Percentiles rank a stretch among this genome's conserved stretches.
Evolutionary conservation across 2,113 vertebrate genomes (phyloP).

Genomic region (Grallaria varia): DNA sequence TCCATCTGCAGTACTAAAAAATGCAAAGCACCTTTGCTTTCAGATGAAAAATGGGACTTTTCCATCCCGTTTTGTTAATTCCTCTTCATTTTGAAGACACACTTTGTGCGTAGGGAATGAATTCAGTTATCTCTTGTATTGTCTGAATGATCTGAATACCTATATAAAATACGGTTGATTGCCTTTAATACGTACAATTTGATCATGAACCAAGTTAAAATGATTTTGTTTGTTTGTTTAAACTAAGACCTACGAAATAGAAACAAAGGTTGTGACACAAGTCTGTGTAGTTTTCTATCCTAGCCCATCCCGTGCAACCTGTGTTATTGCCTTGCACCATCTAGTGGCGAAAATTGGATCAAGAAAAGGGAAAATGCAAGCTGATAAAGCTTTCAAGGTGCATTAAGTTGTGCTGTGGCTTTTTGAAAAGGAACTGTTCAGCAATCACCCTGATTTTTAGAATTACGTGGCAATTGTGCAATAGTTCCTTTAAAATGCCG

Average conservation of each 20-base stretch:
- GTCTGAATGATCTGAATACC: not conserved
- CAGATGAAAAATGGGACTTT: not conserved
- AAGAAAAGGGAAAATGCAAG: not conserved
- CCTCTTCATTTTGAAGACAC: not conserved
- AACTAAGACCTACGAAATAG: not conserved
- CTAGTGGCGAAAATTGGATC: slow-evolving; percentile 20
- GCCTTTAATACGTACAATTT: not conserved
- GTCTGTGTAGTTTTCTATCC: not conserved
- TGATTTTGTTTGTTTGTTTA: not conserved
- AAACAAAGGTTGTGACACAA: not conserved
- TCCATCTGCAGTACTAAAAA: not conserved
- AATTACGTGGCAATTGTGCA: not conserved
- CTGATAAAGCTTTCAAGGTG: not conserved
- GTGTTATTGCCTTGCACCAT: slow-evolving; percentile 1
- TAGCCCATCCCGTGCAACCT: not conserved
- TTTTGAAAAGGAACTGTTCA: not conserved
- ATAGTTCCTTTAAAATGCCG: not conserved
- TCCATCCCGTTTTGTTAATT: not conserved
- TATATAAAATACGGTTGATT: not conserved
- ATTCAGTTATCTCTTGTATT: not conserved
- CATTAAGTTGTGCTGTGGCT: not conserved
- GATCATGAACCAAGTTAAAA: not conserved
- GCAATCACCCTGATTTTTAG: not conserved
- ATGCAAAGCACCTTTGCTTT: not conserved
- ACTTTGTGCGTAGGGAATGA: not conserved